phyloP scores from a whole-genome alignment of 2,888 invertebrate species.

The Agrochola lychnidis region DNA sequence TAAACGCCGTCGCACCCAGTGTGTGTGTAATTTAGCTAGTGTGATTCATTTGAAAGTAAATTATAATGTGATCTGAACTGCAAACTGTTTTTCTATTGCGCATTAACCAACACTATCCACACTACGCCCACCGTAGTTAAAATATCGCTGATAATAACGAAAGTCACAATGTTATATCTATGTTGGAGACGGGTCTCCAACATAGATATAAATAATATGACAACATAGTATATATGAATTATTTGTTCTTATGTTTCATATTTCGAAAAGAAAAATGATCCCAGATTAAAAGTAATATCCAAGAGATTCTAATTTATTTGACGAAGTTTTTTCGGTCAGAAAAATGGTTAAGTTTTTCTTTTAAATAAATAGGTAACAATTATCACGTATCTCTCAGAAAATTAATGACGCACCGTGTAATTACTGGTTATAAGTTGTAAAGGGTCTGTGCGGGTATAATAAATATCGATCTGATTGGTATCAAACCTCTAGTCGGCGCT shows the following conservation, averaged over 20 bases:
- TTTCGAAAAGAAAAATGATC: not conserved
- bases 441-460: constrained; percentile 59
- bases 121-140: no score
- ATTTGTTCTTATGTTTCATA: not conserved
- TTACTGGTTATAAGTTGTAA: constrained; percentile 51
- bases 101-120: no score
- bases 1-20: no score
- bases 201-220: not conserved
- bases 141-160: no score
- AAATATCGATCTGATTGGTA: constrained; percentile 61
- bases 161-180: no score
- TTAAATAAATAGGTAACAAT: constrained; percentile 25
- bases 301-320: not conserved
- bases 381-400: constrained; percentile 33
- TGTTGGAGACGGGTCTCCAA: no score
- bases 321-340: not conserved
- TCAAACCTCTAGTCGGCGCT: constrained; percentile 46
- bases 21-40: no score
- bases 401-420: constrained; percentile 46
- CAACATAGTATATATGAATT: not conserved
- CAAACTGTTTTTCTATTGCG: no score
- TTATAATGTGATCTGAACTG: no score
- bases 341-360: not conserved
- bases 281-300: not conserved
- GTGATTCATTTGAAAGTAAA: no score